Evolutionary conservation across 2,113 vertebrate species (phyloP).

Genomic region (Apeltes quadracus): DNA sequence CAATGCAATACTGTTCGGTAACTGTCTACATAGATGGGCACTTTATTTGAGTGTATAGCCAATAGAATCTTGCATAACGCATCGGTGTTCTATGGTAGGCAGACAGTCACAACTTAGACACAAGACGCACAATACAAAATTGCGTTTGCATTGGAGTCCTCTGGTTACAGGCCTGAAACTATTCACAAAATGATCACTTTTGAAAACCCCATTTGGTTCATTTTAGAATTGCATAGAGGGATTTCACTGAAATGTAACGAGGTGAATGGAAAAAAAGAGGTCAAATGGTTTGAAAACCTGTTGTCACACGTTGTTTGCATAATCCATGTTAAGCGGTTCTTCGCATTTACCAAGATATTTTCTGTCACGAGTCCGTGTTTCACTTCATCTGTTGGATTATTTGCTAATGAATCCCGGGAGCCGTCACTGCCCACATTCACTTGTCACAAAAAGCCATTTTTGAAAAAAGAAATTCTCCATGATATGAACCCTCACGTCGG

Average conservation of each 20-base stretch:
- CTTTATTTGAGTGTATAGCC: not conserved
- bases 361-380: not conserved
- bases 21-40: not conserved
- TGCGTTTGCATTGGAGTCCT: too few relatives aligned
- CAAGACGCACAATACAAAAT: not conserved
- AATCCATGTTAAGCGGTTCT: too few relatives aligned
- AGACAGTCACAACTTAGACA: not conserved
- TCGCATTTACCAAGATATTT: not conserved
- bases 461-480: slow-evolving; percentile 13
- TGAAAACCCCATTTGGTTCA: not conserved
- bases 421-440: not conserved
- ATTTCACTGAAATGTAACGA: not conserved
- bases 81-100: not conserved
- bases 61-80: not conserved
- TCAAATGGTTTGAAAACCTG: not conserved
- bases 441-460: slow-evolving; percentile 35
- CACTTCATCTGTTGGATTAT: not conserved
- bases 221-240: not conserved
- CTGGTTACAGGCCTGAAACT: too few relatives aligned
- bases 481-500: slow-evolving; percentile 63
- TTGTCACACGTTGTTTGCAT: too few relatives aligned
- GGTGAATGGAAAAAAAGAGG: not conserved
- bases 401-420: slow-evolving; percentile 12
- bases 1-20: not conserved
- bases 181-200: not conserved